Evolutionary conservation across 2,888 invertebrate species (phyloP).

Genomic region (Drosophila mimica): DNA sequence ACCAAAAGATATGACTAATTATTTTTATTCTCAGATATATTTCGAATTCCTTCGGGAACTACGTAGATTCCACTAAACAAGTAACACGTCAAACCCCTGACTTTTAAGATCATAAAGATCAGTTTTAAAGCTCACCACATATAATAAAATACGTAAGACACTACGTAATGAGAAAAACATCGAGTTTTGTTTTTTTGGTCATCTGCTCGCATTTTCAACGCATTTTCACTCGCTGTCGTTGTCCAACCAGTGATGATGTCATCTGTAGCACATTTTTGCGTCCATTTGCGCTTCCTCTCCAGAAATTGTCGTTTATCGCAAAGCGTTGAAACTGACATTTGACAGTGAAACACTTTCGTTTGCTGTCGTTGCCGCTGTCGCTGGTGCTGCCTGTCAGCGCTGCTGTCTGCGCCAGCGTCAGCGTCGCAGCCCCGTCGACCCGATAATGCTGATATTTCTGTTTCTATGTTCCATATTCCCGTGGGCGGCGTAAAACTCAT

Average conservation of each 20-base stretch:
- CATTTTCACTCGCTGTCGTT: conserved; percentile 20
- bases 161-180: neutral
- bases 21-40: neutral
- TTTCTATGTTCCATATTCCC: conserved; percentile 32
- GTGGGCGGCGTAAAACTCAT: conserved; percentile 38
- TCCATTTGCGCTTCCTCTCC: conserved; percentile 44
- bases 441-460: conserved; percentile 58
- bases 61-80: neutral
- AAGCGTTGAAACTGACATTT: conserved; percentile 57
- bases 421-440: conserved; percentile 21
- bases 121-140: neutral
- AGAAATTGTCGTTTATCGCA: conserved; percentile 55
- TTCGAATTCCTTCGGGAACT: neutral
- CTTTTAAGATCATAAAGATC: neutral
- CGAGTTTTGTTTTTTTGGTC: neutral
- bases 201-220: conserved; percentile 12
- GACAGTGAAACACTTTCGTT: conserved; percentile 74
- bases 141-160: neutral
- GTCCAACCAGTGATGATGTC: conserved; percentile 39
- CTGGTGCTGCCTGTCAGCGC: conserved; percentile 37
- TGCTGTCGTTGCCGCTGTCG: conserved; percentile 23
- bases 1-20: neutral
- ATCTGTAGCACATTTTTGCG: conserved; percentile 37
- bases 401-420: conserved; percentile 18
- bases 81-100: neutral